Base-by-base conservation (phyloP, 2,113 vertebrate species). In the Pseudois nayaur region DNA sequence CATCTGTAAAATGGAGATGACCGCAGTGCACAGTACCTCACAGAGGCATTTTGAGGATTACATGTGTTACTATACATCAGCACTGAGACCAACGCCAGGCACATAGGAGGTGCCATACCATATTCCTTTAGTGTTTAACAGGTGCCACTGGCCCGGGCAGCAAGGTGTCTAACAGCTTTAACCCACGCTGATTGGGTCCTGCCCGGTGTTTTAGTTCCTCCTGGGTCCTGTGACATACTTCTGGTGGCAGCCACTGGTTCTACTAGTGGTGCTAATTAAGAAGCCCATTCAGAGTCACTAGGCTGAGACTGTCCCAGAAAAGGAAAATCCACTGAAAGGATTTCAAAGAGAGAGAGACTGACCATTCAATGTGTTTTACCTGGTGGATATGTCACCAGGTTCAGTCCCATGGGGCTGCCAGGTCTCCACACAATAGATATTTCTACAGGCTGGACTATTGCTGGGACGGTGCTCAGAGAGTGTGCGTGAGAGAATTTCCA, bases 401-500 rank as follows among this genome's bases (percentile, higher is more conserved):
- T 96, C 97, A 93, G 93, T 43, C 74, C 85, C 79, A 6, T 84
- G 95, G 96, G 78, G 95, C 2, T 55, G 81, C 17, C 31, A 29
- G 74, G 27, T 48, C 86, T 90, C 76, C 64, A 36, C 60, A 97
- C 87, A 45, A 84, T 21, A 87, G 93, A 45, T 89, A 78, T 97
- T 97, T 90, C 97, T 84, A 33, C 71, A 36, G 11, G 62, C 71
- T 71, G 93, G 48, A 74, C 78, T 85, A 62, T 78, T 91, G 94
- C 93, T 91, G 48, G 55, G 92, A 82, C 12, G 43, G 67, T 91
- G 59, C 93, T 97, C 88, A 83, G 81, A 81, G 11, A 36, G 60
- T 74, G 29, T 21, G 16, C 92, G 96, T 98, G 79, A 97, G 97
- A 98, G 91, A 8, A 48, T 98, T 98, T 96, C 50, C 71, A 74